phyloP scores from a whole-genome alignment of 1,140 invertebrate genomes.

The Sipha flava region DNA sequence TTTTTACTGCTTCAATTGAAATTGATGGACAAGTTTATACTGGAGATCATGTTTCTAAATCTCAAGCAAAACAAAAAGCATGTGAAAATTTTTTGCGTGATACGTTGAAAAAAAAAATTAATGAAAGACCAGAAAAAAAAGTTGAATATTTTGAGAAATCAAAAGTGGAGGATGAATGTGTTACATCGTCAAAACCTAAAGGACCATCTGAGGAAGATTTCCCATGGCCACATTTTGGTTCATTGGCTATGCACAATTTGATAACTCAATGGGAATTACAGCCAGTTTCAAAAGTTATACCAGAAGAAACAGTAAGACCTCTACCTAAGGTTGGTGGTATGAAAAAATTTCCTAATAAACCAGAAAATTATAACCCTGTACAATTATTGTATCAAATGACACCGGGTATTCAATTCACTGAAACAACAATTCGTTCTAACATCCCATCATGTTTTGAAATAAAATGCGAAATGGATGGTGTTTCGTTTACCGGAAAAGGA shows the following conservation, averaged over 20 bases:
- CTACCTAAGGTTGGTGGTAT: background rate
- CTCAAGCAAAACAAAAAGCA: constrained; percentile 26
- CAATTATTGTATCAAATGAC: constrained; percentile 3
- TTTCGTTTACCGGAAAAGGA: background rate
- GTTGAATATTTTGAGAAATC: background rate
- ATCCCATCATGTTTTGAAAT: background rate
- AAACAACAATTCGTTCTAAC: background rate
- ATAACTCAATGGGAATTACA: constrained; percentile 6
- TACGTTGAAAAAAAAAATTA: constrained; percentile 11
- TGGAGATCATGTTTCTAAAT: background rate
- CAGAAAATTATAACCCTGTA: background rate
- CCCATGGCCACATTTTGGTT: constrained; percentile 23
- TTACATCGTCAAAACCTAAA: background rate
- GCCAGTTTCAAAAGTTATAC: background rate
- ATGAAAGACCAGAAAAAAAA: background rate
- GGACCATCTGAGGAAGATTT: background rate
- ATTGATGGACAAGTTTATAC: background rate
- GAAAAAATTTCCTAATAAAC: constrained; percentile 2
- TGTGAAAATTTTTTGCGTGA: constrained; percentile 18
- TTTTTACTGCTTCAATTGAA: constrained; percentile 2
- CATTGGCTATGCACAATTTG: constrained; percentile 26
- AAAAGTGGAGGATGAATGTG: background rate
- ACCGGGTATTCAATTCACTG: background rate
- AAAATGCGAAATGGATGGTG: background rate
- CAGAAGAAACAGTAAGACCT: background rate